These are phyloP conservation scores for Phrynocephalus vlangalii DNA, from an alignment of 2,797 vertebrate genomes.

Conservation along the genomic window DNA sequence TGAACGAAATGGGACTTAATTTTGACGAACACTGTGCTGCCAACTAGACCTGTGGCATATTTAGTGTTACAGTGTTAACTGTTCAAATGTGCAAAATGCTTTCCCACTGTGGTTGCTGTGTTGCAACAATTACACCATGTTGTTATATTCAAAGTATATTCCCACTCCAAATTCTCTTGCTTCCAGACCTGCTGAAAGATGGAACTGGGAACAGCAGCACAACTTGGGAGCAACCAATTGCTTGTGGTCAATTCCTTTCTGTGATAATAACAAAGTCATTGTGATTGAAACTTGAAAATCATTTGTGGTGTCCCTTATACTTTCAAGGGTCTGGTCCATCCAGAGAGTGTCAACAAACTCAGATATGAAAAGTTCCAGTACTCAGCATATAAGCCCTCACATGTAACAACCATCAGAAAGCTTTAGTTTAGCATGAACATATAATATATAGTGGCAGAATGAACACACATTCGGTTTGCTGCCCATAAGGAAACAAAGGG, in stretches of 20 bases:
- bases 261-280: too few relatives aligned
- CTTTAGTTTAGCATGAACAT: too few relatives aligned
- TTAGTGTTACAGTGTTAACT: constrained; percentile 49
- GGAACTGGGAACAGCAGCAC: not conserved
- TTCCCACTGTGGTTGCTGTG: constrained; percentile 30
- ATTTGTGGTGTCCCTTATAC: too few relatives aligned
- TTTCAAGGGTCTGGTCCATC: too few relatives aligned
- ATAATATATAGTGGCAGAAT: too few relatives aligned
- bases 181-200: not conserved
- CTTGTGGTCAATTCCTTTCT: not conserved
- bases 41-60: constrained; percentile 41
- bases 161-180: not conserved
- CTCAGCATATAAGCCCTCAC: too few relatives aligned
- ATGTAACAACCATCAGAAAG: too few relatives aligned
- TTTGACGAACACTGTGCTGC: not conserved
- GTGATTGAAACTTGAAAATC: too few relatives aligned
- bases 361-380: too few relatives aligned
- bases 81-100: not conserved
- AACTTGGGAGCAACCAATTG: not conserved
- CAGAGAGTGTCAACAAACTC: too few relatives aligned
- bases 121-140: constrained; percentile 1
- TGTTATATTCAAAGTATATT: not conserved
- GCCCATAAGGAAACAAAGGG: too few relatives aligned
- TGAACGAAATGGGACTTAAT: not conserved
- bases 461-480: too few relatives aligned